Base-by-base conservation (phyloP, 1,140 invertebrate species). In the Belonocnema kinseyi region DNA sequence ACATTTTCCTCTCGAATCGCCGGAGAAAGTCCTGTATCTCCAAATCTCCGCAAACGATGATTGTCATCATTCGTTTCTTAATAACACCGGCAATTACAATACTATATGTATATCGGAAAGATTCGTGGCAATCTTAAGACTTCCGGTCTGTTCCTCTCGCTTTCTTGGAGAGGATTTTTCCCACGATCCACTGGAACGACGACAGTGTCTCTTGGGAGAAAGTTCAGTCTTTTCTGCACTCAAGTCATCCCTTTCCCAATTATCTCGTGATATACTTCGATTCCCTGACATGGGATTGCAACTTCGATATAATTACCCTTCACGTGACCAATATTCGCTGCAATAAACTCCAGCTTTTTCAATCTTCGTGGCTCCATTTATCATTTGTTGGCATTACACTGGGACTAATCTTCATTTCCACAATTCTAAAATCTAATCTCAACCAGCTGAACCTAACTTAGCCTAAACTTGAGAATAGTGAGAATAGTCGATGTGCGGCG, bases 221-320 rank as follows among this genome's bases (percentile, higher is more conserved):
- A 66, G 61, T 66, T 66, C 13, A 61, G 26, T 66, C 61, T 66
- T 66, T 66, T 66, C 61, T 66, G 26, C 14, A 46, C 61, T 66
- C 61, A 26, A 66, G 61, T 66, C 61, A 66, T 66, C 61, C 61
- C 61, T 66, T 66, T 66, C 7, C 61, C 61, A 66, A 66, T 66
- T 66, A 66, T 66, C 61, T 66, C 61, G 61, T 66, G 61, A 66
- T 66, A 66, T 66, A 66, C 61, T 66, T 66, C 61, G 26, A 66
- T 46, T 16, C 61, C 61, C 40, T 16, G 61, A 66, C 61, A 66
- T 66, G 26, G 61, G 33, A 66, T 46, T 66, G 61, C 33, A 40
- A 66, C 61, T 66, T 66, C 40, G 61, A 66, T 66, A 66, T 66
- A 66, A 66, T 66, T 66, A 66, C 61, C 61, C 14, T 66, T 40